These are phyloP conservation scores for Triops cancriformis DNA, from an alignment of 1,140 invertebrate genomes.

Conservation along the genomic window DNA sequence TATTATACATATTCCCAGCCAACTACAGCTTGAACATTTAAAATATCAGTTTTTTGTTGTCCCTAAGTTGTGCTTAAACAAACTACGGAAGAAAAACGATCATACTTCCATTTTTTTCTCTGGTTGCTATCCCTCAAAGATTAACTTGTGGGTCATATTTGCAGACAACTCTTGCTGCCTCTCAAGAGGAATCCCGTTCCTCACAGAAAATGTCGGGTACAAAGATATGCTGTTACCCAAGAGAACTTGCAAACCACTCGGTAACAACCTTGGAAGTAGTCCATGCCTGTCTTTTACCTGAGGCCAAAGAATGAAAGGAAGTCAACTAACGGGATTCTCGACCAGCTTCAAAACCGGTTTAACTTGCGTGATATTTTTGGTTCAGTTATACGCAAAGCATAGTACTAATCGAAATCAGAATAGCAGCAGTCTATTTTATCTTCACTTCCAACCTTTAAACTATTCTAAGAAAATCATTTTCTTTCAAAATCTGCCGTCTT, in stretches of 20 bases:
- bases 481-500: too few relatives aligned
- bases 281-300: neutral
- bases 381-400: neutral
- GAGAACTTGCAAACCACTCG: neutral
- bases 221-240: neutral
- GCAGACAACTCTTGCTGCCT: neutral
- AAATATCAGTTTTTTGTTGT: too few relatives aligned
- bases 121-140: neutral
- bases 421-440: too few relatives aligned
- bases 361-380: neutral
- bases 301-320: neutral
- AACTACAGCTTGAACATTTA: too few relatives aligned
- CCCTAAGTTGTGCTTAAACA: neutral
- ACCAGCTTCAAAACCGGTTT: neutral
- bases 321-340: neutral
- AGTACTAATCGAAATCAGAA: too few relatives aligned
- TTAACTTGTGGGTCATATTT: neutral
- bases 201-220: neutral
- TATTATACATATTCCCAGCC: too few relatives aligned
- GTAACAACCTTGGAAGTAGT: neutral
- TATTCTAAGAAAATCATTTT: too few relatives aligned
- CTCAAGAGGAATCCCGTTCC: slow-evolving; percentile 14
- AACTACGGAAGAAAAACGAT: slow-evolving; percentile 19
- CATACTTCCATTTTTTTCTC: slow-evolving; percentile 7
- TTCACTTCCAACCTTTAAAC: too few relatives aligned